phyloP scores from a whole-genome alignment of 2,888 invertebrate genomes.

The Ceramica pisi region DNA sequence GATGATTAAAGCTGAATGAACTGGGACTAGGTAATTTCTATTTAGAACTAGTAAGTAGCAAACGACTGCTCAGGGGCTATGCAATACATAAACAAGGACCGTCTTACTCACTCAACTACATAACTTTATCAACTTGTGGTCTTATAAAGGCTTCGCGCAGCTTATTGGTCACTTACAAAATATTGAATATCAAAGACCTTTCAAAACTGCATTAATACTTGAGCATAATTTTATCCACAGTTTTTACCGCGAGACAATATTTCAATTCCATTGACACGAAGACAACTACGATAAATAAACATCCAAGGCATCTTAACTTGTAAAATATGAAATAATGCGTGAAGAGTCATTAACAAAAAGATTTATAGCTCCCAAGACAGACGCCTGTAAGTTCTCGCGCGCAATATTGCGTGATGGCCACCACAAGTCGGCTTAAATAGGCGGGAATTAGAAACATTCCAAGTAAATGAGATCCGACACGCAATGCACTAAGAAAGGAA shows the following conservation, averaged over 20 bases:
- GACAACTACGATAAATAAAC: background rate
- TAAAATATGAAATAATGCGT: slow-evolving; percentile 38
- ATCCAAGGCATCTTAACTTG: slow-evolving; percentile 5
- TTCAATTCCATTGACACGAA: background rate
- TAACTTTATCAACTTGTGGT: slow-evolving; percentile 23
- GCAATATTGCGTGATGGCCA: slow-evolving; percentile 56
- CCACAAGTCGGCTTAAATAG: slow-evolving; percentile 45
- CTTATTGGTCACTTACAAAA: slow-evolving; percentile 12
- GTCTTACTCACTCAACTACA: background rate
- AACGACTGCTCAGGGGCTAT: background rate
- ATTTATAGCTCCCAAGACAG: slow-evolving; percentile 34
- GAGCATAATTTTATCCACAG: background rate
- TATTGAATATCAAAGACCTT: slow-evolving; percentile 4
- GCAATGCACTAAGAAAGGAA: slow-evolving; percentile 34
- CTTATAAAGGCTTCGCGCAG: background rate
- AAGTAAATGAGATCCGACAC: slow-evolving; percentile 44
- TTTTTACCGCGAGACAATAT: background rate
- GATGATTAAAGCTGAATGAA: background rate
- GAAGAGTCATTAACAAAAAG: slow-evolving; percentile 25
- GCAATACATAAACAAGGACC: background rate
- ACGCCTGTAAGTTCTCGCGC: slow-evolving; percentile 54
- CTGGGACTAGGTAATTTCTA: background rate
- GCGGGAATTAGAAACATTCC: slow-evolving; percentile 60
- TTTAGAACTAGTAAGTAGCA: background rate
- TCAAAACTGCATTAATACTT: background rate